These are phyloP conservation scores for Mycetomoellerius zeteki DNA, from an alignment of 1,140 invertebrate species.

Conservation along the genomic window DNA sequence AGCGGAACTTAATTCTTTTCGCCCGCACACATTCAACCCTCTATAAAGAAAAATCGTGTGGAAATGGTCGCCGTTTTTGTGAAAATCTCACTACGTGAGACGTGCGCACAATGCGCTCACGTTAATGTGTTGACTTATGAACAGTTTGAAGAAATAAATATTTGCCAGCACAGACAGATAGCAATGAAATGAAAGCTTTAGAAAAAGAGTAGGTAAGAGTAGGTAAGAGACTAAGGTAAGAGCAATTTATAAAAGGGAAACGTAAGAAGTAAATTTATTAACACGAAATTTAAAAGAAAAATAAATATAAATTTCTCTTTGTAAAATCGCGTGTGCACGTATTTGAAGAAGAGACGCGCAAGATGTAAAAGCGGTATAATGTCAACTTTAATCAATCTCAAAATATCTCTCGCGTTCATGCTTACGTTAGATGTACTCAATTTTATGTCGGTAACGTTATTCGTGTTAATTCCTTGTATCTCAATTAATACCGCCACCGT, in stretches of 20 bases:
- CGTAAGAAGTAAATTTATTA: background rate
- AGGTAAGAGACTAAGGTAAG: background rate
- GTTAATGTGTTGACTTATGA: slow-evolving; percentile 57
- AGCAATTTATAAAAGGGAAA: background rate
- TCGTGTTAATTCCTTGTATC: slow-evolving; percentile 47
- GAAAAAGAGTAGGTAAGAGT: background rate
- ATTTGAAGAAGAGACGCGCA: background rate
- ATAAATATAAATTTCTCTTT: background rate
- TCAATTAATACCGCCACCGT: slow-evolving; percentile 67
- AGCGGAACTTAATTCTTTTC: slow-evolving; percentile 63
- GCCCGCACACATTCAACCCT: background rate
- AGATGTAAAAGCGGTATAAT: slow-evolving; percentile 48
- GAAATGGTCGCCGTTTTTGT: slow-evolving; percentile 37
- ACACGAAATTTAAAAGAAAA: background rate
- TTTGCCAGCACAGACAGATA: slow-evolving; percentile 15
- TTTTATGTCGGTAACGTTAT: slow-evolving; percentile 52
- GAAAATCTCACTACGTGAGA: slow-evolving; percentile 2
- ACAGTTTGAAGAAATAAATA: slow-evolving; percentile 55
- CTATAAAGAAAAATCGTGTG: slow-evolving; percentile 42
- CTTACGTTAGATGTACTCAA: slow-evolving; percentile 43
- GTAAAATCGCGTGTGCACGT: background rate
- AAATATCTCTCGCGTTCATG: slow-evolving; percentile 12
- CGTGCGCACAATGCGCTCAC: slow-evolving; percentile 30
- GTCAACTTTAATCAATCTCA: slow-evolving; percentile 48
- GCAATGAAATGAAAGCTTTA: slow-evolving; percentile 16